These are phyloP conservation scores for Diaperis boleti DNA, from an alignment of 2,888 invertebrate species.

Conservation along the genomic window DNA sequence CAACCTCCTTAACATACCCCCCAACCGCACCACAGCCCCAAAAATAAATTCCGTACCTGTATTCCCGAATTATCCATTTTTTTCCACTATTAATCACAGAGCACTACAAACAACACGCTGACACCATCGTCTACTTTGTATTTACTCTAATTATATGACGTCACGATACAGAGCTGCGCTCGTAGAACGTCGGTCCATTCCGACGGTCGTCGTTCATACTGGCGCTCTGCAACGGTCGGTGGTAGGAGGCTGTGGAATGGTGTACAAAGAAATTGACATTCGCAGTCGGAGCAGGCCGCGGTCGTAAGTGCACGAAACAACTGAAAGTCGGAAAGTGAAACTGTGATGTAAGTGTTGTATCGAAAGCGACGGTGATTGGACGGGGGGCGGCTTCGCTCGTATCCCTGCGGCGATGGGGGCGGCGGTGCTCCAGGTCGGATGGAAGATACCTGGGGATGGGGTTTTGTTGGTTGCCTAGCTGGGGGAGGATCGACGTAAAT, in stretches of 20 bases:
- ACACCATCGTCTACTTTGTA: slow-evolving; percentile 77
- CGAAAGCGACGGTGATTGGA: slow-evolving; percentile 4
- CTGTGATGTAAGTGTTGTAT: slow-evolving; percentile 70
- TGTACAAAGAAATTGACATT: slow-evolving; percentile 49
- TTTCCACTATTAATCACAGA: slow-evolving; percentile 62
- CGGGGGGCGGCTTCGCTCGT: slow-evolving; percentile 1
- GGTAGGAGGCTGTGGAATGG: slow-evolving; percentile 52
- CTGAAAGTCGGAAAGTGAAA: slow-evolving; percentile 74
- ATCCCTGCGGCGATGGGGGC: background rate
- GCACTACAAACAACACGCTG: slow-evolving; percentile 70
- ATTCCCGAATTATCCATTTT: slow-evolving; percentile 66
- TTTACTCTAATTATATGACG: slow-evolving; percentile 79
- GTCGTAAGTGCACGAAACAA: too few species aligned
- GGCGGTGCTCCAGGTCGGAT: background rate
- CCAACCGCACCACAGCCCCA: background rate
- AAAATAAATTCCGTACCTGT: slow-evolving; percentile 60
- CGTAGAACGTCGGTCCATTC: slow-evolving; percentile 59
- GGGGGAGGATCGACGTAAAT: slow-evolving; percentile 20
- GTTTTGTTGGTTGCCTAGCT: slow-evolving; percentile 35
- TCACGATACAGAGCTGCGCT: slow-evolving; percentile 69
- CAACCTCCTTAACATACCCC: background rate
- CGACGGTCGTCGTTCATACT: slow-evolving; percentile 59
- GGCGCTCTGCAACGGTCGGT: slow-evolving; percentile 58
- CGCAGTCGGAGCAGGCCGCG: too few species aligned
- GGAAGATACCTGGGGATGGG: background rate